A percentile compares a stretch with the other conserved stretches of the same genome.
Evolutionary conservation across 2,797 vertebrate species (phyloP).

Genomic region (Melanotaenia nigrans): DNA sequence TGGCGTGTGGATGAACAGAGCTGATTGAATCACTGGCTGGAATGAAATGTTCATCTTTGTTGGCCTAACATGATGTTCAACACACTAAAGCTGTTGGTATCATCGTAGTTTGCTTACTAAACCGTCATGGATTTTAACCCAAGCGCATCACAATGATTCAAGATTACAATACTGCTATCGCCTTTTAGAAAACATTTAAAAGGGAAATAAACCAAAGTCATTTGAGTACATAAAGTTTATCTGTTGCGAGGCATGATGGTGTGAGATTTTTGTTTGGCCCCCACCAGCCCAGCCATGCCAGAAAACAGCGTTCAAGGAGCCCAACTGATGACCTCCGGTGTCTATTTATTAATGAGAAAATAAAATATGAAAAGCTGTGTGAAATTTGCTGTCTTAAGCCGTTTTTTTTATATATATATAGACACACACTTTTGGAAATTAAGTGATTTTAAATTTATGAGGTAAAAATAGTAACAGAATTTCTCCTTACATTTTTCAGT

Average conservation of each 20-base stretch:
- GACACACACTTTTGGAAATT: conserved; percentile 38
- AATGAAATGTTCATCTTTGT: conserved; percentile 34
- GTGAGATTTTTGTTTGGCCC: conserved; percentile 1
- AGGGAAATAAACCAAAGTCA: conserved; percentile 30
- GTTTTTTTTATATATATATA: conserved; percentile 9
- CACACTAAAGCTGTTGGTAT: conserved; percentile 41
- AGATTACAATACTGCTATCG: conserved; percentile 50
- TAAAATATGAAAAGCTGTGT: conserved; percentile 38
- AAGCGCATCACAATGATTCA: conserved; percentile 44
- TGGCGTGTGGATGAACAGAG: conserved; percentile 25
- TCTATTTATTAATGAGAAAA: conserved; percentile 13
- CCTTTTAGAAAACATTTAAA: conserved; percentile 17
- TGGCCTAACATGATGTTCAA: conserved; percentile 26
- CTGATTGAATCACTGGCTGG: conserved; percentile 37
- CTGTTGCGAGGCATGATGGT: conserved; percentile 26
- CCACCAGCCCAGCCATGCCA: neutral
- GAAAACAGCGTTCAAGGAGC: conserved; percentile 24
- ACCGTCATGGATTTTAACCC: conserved; percentile 48
- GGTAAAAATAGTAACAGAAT: conserved; percentile 44
- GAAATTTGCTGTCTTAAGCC: conserved; percentile 35
- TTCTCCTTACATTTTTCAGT: conserved; percentile 27
- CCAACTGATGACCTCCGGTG: conserved; percentile 17
- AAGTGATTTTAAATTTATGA: conserved; percentile 43
- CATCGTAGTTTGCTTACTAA: conserved; percentile 61
- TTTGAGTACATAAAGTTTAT: conserved; percentile 5